Evolutionary conservation across 2,797 vertebrate species (phyloP).

Genomic region (Acanthopagrus latus): DNA sequence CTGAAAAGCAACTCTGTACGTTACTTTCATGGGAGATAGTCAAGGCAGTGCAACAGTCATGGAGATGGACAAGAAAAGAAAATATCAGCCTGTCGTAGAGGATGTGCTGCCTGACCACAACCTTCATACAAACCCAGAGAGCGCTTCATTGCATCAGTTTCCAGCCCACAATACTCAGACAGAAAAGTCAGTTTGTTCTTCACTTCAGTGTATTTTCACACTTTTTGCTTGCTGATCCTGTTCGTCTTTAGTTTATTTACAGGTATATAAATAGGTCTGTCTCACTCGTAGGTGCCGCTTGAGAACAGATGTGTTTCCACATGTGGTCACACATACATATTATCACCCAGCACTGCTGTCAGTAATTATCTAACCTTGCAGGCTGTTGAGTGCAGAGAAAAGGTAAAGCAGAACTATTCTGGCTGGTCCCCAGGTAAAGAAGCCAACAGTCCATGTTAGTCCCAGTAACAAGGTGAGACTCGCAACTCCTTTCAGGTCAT

Average conservation of each 20-base stretch:
- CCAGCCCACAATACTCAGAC: too few relatives aligned
- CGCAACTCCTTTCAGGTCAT: constrained; percentile 87
- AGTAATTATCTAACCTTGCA: constrained; percentile 87
- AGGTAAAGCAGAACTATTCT: constrained; percentile 88
- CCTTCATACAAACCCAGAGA: neutral
- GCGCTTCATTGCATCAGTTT: too few relatives aligned
- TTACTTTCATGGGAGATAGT: neutral
- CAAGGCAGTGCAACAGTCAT: neutral
- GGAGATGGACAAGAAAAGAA: neutral
- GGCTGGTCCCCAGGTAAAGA: constrained; percentile 88
- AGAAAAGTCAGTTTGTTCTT: neutral
- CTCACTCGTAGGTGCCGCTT: neutral
- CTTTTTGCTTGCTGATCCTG: neutral
- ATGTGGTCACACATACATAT: neutral
- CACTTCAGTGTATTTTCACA: neutral
- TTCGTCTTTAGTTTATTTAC: neutral
- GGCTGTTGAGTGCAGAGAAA: constrained; percentile 90
- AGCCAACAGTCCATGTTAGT: constrained; percentile 90
- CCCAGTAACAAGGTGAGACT: constrained; percentile 91
- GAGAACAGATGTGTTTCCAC: neutral
- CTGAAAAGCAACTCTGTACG: neutral
- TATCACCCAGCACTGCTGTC: neutral
- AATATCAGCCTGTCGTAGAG: neutral
- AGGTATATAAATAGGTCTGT: neutral
- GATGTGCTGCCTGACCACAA: neutral